A percentile compares a stretch with the other conserved stretches of the same genome.
phyloP scores from a whole-genome alignment of 2,888 invertebrate genomes.

The Carcina quercana region DNA sequence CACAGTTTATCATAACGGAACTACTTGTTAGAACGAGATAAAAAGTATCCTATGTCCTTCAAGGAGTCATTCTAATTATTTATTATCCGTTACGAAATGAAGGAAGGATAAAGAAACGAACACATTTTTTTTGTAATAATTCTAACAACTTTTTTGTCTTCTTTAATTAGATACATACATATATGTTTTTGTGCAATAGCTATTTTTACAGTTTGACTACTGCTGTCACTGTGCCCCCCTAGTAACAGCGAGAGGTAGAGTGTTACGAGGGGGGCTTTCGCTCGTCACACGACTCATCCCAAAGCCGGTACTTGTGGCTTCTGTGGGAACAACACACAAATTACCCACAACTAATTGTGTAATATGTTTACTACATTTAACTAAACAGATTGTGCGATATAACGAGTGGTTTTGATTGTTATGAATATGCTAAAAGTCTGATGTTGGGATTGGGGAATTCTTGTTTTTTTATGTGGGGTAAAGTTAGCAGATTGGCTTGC shows the following conservation, averaged over 20 bases:
- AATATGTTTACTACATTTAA: constrained; percentile 61
- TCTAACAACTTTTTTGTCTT: neutral
- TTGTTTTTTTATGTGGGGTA: too few relatives aligned
- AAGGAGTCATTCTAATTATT: too few relatives aligned
- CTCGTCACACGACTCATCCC: constrained; percentile 26
- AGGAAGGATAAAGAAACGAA: too few relatives aligned
- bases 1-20: too few relatives aligned
- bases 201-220: constrained; percentile 26
- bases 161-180: neutral
- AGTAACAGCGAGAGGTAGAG: too few relatives aligned
- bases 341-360: constrained; percentile 60
- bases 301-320: constrained; percentile 22
- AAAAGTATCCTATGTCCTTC: too few relatives aligned
- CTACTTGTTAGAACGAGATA: neutral
- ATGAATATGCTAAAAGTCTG: too few relatives aligned
- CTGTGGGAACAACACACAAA: constrained; percentile 69
- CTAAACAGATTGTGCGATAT: constrained; percentile 60
- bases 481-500: too few relatives aligned
- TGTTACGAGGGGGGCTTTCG: constrained; percentile 36
- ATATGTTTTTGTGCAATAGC: neutral
- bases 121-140: too few relatives aligned
- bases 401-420: too few relatives aligned
- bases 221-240: constrained; percentile 19
- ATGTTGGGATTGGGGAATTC: too few relatives aligned
- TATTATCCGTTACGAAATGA: too few relatives aligned